Evolutionary conservation across 2,888 invertebrate genomes (phyloP).

Genomic region (Xanthorhoe designata): DNA sequence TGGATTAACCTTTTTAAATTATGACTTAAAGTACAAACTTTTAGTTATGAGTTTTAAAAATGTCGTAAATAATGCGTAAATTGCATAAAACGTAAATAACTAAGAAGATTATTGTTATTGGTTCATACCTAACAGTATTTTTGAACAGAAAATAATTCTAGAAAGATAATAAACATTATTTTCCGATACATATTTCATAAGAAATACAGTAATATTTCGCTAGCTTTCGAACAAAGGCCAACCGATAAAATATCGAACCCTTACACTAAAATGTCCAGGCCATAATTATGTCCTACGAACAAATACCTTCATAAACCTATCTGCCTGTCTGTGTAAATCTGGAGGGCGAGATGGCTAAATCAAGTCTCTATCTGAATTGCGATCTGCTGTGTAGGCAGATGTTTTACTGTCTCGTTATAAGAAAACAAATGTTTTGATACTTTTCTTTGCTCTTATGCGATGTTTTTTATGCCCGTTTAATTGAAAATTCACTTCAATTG

Average conservation of each 20-base stretch:
- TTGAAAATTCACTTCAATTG: background rate
- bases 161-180: background rate
- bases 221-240: constrained; percentile 27
- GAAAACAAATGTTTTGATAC: constrained; percentile 53
- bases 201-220: constrained; percentile 17
- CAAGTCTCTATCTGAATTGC: constrained; percentile 71
- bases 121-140: too few relatives aligned
- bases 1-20: too few relatives aligned
- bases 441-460: constrained; percentile 47
- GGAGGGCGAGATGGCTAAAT: constrained; percentile 72
- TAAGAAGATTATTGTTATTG: too few relatives aligned
- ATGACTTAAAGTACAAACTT: too few relatives aligned
- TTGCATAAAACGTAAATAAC: too few relatives aligned
- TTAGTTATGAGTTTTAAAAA: too few relatives aligned
- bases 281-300: constrained; percentile 54
- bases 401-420: constrained; percentile 51
- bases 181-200: background rate
- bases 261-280: constrained; percentile 39
- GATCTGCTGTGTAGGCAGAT: constrained; percentile 65
- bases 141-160: background rate
- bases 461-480: constrained; percentile 17
- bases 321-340: constrained; percentile 68
- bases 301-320: constrained; percentile 72
- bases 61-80: too few relatives aligned
- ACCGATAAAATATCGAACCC: constrained; percentile 32